phyloP scores from a whole-genome alignment of 2,888 invertebrate genomes.

The Drosophila neonasuta region DNA sequence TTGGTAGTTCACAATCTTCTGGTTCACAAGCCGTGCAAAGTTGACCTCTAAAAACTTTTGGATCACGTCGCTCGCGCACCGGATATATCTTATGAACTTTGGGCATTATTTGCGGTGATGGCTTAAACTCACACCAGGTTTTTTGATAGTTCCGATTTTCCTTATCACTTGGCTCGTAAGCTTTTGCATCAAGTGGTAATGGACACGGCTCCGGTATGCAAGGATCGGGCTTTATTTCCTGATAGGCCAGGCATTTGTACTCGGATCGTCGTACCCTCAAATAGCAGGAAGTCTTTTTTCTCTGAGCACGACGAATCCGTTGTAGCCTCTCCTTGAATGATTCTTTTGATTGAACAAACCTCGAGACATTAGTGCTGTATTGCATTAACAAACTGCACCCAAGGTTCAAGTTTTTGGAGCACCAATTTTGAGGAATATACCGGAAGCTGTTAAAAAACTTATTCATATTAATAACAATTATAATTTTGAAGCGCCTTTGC shows the following conservation, averaged over 20 bases:
- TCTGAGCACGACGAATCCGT: background rate
- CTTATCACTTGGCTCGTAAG: constrained; percentile 47
- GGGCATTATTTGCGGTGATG: background rate
- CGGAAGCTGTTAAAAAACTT: constrained; percentile 6
- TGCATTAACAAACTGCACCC: background rate
- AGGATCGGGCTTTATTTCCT: background rate
- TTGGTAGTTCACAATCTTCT: background rate
- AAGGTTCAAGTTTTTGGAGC: background rate
- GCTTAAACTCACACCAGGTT: constrained; percentile 44
- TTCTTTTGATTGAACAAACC: background rate
- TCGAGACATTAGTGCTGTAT: background rate
- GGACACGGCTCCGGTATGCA: constrained; percentile 15
- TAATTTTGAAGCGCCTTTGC: constrained; percentile 15
- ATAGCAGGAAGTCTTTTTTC: constrained; percentile 18
- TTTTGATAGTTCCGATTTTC: constrained; percentile 33
- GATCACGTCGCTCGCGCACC: constrained; percentile 19
- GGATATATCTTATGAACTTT: constrained; percentile 32
- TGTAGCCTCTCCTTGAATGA: constrained; percentile 1
- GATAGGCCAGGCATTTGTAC: constrained; percentile 18
- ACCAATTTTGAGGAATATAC: background rate
- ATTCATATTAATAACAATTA: constrained; percentile 1
- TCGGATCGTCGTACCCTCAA: constrained; percentile 22
- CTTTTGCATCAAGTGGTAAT: constrained; percentile 22
- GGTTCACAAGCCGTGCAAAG: constrained; percentile 12
- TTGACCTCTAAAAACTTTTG: background rate